Evolutionary conservation across 1,140 invertebrate species (phyloP), one percentile per base, ranked within the genome.

Genomic region (Drosophila ambigua): DNA sequence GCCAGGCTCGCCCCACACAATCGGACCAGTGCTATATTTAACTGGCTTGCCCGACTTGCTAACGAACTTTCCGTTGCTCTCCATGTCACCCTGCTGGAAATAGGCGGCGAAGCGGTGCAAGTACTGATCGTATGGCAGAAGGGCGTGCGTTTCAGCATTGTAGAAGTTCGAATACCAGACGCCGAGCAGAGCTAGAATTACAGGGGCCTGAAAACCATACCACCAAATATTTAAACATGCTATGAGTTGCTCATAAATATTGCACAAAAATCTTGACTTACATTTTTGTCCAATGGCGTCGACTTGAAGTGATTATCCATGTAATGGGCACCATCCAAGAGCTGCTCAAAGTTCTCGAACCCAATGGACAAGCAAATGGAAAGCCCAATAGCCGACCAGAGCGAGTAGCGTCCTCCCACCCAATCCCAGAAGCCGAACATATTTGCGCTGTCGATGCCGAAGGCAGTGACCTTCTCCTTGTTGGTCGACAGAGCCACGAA

Each of bases 371-470:
- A 93, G 26, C 96, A 96, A 92, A 99, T 99, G 4, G 98, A 99
- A 6, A 99, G 93, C 46, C 99, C 98, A 93, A 99, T 99, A 5
- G 99, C 98, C 0, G 98, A 99, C 98, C 98, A 99, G 2, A 99
- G 93, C 0, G 98, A 99, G 92, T 99, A 99, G 59, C 98, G 95
- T 77, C 99, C 99, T 51, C 99, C 99, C 63, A 99, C 99, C 98
- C 98, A 99, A 93, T 99, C 99, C 99, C 99, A 99, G 92, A 99
- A 99, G 50, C 96, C 98, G 94, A 99, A 99, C 98, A 99, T 99
- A 91, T 99, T 99, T 62, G 96, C 95, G 74, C 97, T 94, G 92
- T 99, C 96, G 79, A 99, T 99, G 23, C 99, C 99, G 93, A 99
- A 99, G 61, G 97, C 98, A 31, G 95, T 97, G 0, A 99, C 98